Evolutionary conservation across 2,113 vertebrate genomes (phyloP), one percentile per base, ranked within the genome.

Genomic region (Phylloscopus whistleri): DNA sequence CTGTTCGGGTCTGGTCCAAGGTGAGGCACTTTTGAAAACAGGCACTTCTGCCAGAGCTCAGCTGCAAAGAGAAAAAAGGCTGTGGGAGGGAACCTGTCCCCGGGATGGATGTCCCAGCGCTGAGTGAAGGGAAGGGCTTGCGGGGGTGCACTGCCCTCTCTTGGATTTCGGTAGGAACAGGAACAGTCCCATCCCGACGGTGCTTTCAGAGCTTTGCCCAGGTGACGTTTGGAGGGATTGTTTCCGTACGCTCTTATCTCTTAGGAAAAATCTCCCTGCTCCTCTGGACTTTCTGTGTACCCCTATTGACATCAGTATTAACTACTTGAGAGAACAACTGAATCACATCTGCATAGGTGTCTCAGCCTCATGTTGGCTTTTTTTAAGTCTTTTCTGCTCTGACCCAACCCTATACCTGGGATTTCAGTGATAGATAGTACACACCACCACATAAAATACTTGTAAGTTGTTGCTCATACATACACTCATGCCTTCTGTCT

Each of bases 131-230:
- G n/a, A 17, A 1, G 5, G 62, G 22, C 89, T 91, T 23, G 31
- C 13, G 37, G 27, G 79, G 24, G 79, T 92, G 92, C 90, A 84
- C 92, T 96, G 92, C 94, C 90, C 94, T 95, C 92, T 95, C 51
- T 94, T 80, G 86, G 90, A 59, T 70, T 88, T 44, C 31, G 18
- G 2, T 9, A 39, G 84, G 69, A 97, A 62, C 17, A 72, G 66
- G 84, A 89, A 6, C 77, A 51, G 23, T 27, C 70, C 59, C 43
- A 35, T 58, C 15, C 43, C 37, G 10, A 3, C 2, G 39, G 13
- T 51, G 30, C 53, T 91, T 31, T 33, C 46, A 48, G 33, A 19
- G 13, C 7, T 62, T 80, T 78, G 72, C 48, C 49, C 53, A 28
- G 31, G 21, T 41, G n/a, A 13, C 7, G 7, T 18, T 81, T 52